A percentile compares a stretch with the other conserved stretches of the same genome.
Evolutionary conservation across 2,888 invertebrate species (phyloP).

Genomic region (Agonopterix arenella): DNA sequence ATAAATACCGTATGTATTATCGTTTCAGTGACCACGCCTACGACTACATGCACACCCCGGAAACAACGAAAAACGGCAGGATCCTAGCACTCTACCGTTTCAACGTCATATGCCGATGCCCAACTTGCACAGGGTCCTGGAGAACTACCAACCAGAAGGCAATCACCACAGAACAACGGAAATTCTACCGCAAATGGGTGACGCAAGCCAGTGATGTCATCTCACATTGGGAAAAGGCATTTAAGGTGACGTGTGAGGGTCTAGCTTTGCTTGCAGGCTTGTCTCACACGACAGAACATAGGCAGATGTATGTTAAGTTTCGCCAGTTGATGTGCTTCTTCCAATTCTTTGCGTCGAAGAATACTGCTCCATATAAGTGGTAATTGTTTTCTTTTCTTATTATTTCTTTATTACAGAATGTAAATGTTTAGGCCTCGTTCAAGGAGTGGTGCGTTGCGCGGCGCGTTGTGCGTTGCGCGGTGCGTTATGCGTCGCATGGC

Average conservation of each 20-base stretch:
- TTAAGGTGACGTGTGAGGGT: neutral
- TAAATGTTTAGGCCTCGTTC: no score
- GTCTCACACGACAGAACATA: neutral
- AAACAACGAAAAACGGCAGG: neutral
- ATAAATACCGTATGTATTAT: neutral
- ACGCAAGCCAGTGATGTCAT: no score
- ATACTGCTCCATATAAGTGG: neutral
- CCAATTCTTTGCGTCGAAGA: neutral
- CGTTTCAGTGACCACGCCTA: constrained; percentile 4
- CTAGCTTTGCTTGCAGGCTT: neutral
- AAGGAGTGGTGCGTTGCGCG: no score
- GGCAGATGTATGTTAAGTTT: neutral
- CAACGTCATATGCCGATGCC: neutral
- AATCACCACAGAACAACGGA: neutral
- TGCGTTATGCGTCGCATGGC: no score
- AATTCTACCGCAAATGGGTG: neutral
- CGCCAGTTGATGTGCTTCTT: neutral
- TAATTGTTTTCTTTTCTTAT: no score
- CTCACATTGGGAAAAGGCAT: neutral
- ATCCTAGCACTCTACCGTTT: neutral
- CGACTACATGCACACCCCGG: neutral
- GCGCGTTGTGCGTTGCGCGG: no score
- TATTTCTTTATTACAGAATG: no score
- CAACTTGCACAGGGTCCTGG: neutral
- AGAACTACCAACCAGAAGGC: neutral